phyloP scores from a whole-genome alignment of 2,888 invertebrate genomes.

The Dexiosoma caninum region DNA sequence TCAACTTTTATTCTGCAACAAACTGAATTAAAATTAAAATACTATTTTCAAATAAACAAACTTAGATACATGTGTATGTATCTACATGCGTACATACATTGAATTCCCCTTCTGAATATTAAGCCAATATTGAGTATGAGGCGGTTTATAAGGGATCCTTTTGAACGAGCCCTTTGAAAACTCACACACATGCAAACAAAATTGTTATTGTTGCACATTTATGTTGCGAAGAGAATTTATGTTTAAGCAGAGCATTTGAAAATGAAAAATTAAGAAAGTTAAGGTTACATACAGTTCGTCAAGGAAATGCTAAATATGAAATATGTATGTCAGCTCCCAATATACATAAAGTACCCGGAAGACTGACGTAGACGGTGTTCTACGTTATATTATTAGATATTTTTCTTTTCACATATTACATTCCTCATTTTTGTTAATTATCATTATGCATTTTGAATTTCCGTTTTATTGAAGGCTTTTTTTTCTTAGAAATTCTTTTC shows the following conservation, averaged over 20 bases:
- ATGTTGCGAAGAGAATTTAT: not conserved
- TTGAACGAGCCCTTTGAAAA: constrained; percentile 37
- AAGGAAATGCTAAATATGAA: too few relatives aligned
- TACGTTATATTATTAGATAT: too few relatives aligned
- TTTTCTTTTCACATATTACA: too few relatives aligned
- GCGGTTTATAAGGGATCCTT: not conserved
- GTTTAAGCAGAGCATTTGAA: not conserved
- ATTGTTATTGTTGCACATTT: constrained; percentile 20
- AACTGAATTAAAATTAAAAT: constrained; percentile 15
- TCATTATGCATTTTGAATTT: too few relatives aligned
- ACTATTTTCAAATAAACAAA: not conserved
- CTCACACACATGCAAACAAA: not conserved
- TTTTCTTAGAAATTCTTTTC: too few relatives aligned
- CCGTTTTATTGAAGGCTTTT: too few relatives aligned
- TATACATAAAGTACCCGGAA: too few relatives aligned
- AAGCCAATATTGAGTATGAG: not conserved
- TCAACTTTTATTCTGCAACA: constrained; percentile 54
- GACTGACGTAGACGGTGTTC: too few relatives aligned
- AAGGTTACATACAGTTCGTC: too few relatives aligned
- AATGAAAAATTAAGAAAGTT: not conserved
- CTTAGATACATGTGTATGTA: not conserved
- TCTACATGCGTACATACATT: not conserved
- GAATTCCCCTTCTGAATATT: not conserved
- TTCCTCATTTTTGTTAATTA: too few relatives aligned
- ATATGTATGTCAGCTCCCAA: too few relatives aligned